phyloP scores from a whole-genome alignment of 2,113 vertebrate genomes.

The Burhinus oedicnemus region DNA sequence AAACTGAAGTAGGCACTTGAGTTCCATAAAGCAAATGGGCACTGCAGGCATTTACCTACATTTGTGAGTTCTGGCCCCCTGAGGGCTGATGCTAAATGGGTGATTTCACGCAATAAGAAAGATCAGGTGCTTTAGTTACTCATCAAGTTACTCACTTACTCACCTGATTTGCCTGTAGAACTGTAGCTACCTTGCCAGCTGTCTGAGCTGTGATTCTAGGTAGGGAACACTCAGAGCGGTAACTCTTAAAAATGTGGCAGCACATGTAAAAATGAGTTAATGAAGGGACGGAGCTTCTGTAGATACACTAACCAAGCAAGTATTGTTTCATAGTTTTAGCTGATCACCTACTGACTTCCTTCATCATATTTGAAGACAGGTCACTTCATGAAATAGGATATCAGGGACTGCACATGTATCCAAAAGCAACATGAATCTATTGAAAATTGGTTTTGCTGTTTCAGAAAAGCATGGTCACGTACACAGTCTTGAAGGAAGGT shows the following conservation, averaged over 20 bases:
- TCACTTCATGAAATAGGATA: not conserved
- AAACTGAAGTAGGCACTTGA: not conserved
- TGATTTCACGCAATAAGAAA: not conserved
- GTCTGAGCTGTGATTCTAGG: not conserved
- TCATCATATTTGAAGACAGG: not conserved
- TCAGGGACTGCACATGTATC: not conserved
- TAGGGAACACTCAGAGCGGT: not conserved
- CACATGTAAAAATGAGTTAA: not conserved
- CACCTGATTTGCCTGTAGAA: not conserved
- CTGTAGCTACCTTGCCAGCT: not conserved
- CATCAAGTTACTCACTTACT: too few species aligned
- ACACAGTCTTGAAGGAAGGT: constrained; percentile 27
- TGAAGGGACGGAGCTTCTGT: not conserved
- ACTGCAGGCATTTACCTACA: not conserved
- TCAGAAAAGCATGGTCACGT: constrained; percentile 16
- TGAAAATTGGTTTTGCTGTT: not conserved
- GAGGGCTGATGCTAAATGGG: not conserved
- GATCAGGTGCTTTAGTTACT: not conserved
- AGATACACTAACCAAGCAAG: not conserved
- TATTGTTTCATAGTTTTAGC: not conserved
- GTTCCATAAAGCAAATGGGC: not conserved
- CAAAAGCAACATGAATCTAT: not conserved
- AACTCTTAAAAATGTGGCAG: not conserved
- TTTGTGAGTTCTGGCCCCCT: not conserved
- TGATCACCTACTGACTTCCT: not conserved